Percentiles rank a stretch among this genome's conserved stretches.
Conservation (phyloP, 1,140 invertebrate genomes). For the Sitophilus oryzae region DNA sequence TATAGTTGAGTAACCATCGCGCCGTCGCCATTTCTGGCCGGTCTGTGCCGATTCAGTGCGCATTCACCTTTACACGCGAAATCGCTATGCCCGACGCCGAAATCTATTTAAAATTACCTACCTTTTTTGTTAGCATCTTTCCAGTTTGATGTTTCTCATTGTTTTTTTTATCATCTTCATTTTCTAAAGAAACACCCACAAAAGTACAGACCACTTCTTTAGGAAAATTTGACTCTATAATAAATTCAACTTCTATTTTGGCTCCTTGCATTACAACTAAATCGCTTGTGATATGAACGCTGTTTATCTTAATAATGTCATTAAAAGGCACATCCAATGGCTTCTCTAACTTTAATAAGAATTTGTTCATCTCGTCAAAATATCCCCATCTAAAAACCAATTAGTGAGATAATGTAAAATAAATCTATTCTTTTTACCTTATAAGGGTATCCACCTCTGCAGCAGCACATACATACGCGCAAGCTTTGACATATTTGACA, state of each 20-base stretch:
- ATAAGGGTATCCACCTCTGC: conserved; percentile 65
- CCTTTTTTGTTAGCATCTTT: conserved; percentile 38
- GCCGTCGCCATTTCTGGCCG: too few species aligned
- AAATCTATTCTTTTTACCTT: conserved; percentile 3
- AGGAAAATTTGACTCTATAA: conserved; percentile 55
- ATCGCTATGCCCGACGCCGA: too few species aligned
- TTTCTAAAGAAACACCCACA: conserved; percentile 49
- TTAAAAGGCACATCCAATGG: conserved; percentile 40
- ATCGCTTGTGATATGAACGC: conserved; percentile 46
- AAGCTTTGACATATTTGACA: conserved; percentile 66
- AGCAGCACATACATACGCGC: conserved; percentile 70
- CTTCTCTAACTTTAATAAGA: conserved; percentile 51
- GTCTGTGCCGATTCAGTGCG: too few species aligned
- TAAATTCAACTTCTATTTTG: conserved; percentile 52
- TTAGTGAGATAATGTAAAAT: background rate
- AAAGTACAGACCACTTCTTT: conserved; percentile 50
- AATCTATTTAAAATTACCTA: background rate
- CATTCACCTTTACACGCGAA: too few species aligned
- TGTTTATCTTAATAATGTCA: conserved; percentile 47
- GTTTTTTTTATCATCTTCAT: conserved; percentile 29
- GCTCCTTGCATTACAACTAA: conserved; percentile 53
- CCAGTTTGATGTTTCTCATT: conserved; percentile 22
- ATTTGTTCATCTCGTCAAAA: conserved; percentile 69
- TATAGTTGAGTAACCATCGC: too few species aligned
- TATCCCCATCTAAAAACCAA: conserved; percentile 55